Evolutionary conservation across 2,888 invertebrate species (phyloP), one percentile per base, ranked within the genome.

Genomic region (Eumacrocentrus americanus): DNA sequence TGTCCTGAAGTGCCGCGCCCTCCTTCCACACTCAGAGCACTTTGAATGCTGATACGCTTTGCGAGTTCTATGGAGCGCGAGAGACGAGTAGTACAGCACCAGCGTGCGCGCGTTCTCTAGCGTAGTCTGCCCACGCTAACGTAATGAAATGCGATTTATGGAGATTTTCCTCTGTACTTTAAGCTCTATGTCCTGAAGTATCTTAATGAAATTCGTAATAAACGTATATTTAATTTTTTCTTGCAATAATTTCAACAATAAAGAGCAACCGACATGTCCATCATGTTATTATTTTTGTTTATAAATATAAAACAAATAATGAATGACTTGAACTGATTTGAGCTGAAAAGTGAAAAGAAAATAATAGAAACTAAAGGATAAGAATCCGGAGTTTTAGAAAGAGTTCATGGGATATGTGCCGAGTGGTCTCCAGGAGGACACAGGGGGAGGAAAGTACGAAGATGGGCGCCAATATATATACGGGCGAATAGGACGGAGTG

Each of bases 11-110:
- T 61, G 66, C 66, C 62, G 12, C 50, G 22, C 62, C 66, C 69
- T 67, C 68, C 67, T 68, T 66, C 62, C 61, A 66, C 58, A 57
- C 60, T 61, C 60, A 52, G 63, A 75, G 76, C 69, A 80, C 80
- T 80, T 80, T 81, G 80, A 80, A 81, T 81, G 79, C 80, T 81
- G 80, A 81, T 81, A 79, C 72, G 78, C 75, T 67, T 66, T 69
- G 67, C 29, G 66, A 72, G 68, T 67, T 70, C 61, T 61, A 68
- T 62, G 62, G 60, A 58, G 63, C 50, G 56, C 56, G 56, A 56
- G 48, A 48, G 46, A 22, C 29, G 35, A 37, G 23, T 34, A 52
- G 44, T 40, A 40, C 12, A 9, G 23, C 40, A 37, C 40, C 14
- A 46, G 25, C 48, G 54, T 46, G 44, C 44, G 37, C 50, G 44